These are phyloP conservation scores for Sorex fumeus DNA, from an alignment of 2,113 vertebrate species.

Conservation along the genomic window DNA sequence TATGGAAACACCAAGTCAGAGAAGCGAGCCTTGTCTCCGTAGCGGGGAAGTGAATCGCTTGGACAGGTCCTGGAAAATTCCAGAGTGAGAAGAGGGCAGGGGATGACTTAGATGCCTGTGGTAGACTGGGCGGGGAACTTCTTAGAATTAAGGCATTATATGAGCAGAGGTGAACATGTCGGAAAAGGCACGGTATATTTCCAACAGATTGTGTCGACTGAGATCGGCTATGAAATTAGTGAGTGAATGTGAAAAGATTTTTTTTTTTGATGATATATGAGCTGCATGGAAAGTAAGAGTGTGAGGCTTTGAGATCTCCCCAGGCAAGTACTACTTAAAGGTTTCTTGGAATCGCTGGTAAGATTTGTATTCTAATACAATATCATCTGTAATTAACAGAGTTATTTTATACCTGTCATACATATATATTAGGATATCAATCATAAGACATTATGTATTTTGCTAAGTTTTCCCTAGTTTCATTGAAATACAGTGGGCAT, in stretches of 20 bases:
- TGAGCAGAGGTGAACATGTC: constrained; percentile 20
- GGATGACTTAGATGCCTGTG: background rate
- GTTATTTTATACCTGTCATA: background rate
- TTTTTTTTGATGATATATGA: background rate
- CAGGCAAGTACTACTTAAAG: constrained; percentile 19
- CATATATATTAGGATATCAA: background rate
- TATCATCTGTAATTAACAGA: background rate
- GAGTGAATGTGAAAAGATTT: constrained; percentile 44
- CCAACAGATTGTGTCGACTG: background rate
- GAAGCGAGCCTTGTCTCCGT: background rate
- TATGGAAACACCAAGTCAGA: constrained; percentile 35
- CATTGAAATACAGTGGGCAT: constrained; percentile 7
- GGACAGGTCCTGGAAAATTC: constrained; percentile 14
- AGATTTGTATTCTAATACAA: background rate
- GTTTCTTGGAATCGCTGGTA: background rate
- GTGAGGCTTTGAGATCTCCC: constrained; percentile 12
- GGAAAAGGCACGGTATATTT: background rate
- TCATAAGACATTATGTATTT: constrained; percentile 31
- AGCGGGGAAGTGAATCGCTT: constrained; percentile 31
- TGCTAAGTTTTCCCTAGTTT: background rate
- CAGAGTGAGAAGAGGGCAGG: background rate
- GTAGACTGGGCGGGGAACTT: background rate
- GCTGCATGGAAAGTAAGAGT: constrained; percentile 21
- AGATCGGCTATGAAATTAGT: background rate
- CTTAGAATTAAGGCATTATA: constrained; percentile 38